Conservation (phyloP, 2,113 vertebrate genomes). For the Merops nubicus region DNA sequence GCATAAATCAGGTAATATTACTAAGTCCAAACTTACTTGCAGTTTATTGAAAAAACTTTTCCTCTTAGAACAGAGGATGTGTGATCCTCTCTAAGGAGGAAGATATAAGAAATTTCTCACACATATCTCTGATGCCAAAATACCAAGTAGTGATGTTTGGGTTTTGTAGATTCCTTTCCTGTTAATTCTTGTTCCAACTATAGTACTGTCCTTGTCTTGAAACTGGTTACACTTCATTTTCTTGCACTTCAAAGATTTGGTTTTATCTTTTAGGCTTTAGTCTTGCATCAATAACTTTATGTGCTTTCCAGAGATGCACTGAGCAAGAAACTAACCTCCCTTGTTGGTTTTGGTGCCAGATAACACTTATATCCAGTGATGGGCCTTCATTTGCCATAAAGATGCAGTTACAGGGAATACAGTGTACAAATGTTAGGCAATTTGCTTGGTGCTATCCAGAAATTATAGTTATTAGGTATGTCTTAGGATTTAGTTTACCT, state of each 20-base stretch:
- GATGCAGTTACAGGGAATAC: background rate
- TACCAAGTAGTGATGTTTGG: background rate
- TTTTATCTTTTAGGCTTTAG: background rate
- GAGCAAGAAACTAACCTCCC: background rate
- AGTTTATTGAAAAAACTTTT: background rate
- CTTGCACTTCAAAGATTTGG: background rate
- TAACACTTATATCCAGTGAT: background rate
- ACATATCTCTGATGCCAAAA: rapidly evolving
- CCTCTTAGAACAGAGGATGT: background rate
- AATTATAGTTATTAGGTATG: background rate
- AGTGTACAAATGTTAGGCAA: background rate
- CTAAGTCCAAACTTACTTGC: background rate
- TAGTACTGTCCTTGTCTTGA: background rate
- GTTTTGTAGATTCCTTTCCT: background rate
- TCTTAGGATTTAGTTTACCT: background rate
- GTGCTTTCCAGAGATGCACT: background rate
- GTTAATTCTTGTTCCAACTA: background rate
- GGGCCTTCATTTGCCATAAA: background rate
- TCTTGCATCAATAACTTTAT: background rate
- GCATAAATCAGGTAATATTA: background rate
- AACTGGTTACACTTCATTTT: background rate
- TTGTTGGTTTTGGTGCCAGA: background rate
- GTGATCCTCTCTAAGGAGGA: no score
- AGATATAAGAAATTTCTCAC: background rate
- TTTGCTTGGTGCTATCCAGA: background rate